phyloP scores from a whole-genome alignment of 2,113 vertebrate genomes.

The Apistogramma diplotaenia region DNA sequence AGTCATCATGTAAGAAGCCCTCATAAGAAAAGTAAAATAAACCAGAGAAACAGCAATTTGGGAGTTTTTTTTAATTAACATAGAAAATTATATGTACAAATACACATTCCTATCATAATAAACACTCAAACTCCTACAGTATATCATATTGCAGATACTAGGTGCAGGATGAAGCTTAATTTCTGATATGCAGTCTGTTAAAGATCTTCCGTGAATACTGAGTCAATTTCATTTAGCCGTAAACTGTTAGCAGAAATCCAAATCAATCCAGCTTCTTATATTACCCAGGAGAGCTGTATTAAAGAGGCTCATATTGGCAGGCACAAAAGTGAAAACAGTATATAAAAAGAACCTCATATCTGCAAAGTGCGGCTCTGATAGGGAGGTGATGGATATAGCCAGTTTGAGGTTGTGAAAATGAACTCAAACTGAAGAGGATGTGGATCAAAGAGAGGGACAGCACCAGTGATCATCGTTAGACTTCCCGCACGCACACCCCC shows the following conservation, averaged over 20 bases:
- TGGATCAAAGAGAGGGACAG: constrained; percentile 59
- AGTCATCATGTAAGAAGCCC: background rate
- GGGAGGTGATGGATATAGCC: constrained; percentile 60
- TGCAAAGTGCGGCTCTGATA: constrained; percentile 46
- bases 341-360: constrained; percentile 53
- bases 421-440: constrained; percentile 49
- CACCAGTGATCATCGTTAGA: constrained; percentile 64
- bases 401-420: constrained; percentile 53
- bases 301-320: constrained; percentile 54
- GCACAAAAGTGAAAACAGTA: constrained; percentile 48
- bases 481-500: constrained; percentile 42
- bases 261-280: constrained; percentile 59
- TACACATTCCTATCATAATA: background rate
- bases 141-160: background rate
- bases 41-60: background rate
- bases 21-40: background rate
- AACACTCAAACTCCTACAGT: fast-evolving
- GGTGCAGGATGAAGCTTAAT: constrained; percentile 27
- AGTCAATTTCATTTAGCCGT: constrained; percentile 63
- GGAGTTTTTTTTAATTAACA: background rate
- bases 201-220: constrained; percentile 44
- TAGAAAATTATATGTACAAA: background rate
- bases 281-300: constrained; percentile 55
- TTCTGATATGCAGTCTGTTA: constrained; percentile 38
- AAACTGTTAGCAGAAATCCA: constrained; percentile 50